Percentiles rank a stretch among this genome's conserved stretches.
phyloP scores from a whole-genome alignment of 1,140 invertebrate species.

The Drosophila kurseongensis region DNA sequence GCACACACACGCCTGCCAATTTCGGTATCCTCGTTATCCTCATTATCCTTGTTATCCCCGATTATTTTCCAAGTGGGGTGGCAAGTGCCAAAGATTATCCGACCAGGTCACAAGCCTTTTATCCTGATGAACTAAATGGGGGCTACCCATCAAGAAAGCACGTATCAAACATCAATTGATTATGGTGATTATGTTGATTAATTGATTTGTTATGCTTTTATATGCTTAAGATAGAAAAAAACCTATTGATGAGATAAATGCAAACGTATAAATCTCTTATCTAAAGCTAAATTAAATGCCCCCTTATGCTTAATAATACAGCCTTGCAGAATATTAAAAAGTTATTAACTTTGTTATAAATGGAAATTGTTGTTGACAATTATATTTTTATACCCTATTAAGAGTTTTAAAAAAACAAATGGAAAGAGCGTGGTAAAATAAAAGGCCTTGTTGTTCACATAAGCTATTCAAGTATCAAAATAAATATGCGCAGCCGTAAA shows the following conservation, averaged over 20 bases:
- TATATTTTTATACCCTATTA: too few relatives aligned
- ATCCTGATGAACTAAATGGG: constrained; percentile 2
- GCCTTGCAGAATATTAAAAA: too few relatives aligned
- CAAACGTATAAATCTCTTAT: too few relatives aligned
- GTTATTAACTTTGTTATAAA: background rate
- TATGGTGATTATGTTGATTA: background rate
- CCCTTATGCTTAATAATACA: too few relatives aligned
- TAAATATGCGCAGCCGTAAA: background rate
- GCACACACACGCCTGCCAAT: constrained; percentile 4
- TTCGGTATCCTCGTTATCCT: constrained; percentile 1
- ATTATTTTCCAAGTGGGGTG: constrained; percentile 7
- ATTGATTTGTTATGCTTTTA: background rate
- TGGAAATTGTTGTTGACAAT: too few relatives aligned
- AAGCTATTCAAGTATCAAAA: background rate
- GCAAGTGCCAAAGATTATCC: constrained; percentile 32
- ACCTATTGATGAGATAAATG: too few relatives aligned
- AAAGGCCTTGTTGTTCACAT: too few relatives aligned
- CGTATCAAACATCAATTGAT: background rate
- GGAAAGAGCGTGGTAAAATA: too few relatives aligned
- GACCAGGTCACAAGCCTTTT: constrained; percentile 8
- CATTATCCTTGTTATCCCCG: constrained; percentile 9
- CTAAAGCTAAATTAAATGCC: too few relatives aligned
- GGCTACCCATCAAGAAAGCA: background rate
- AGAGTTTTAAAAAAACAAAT: background rate
- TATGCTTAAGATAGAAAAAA: too few relatives aligned